Base-by-base conservation (phyloP, 2,888 invertebrate species). In the Silvanus unidentatus region DNA sequence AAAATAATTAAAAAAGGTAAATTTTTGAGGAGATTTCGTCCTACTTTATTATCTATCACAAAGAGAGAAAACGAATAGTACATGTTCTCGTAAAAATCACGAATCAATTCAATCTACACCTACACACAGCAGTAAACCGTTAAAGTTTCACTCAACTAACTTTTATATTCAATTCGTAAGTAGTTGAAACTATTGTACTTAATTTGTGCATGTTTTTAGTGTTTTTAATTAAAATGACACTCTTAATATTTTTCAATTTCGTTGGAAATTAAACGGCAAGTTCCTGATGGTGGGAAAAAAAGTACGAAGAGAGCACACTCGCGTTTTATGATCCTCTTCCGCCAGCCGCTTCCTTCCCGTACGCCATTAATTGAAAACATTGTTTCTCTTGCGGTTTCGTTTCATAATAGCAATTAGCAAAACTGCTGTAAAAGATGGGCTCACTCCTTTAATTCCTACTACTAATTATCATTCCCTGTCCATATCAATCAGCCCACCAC, bases 241-340 rank as follows among this genome's bases (percentile, higher is more conserved):
- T 65, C 66, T 67, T 67, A 66, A 69, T 68, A 69, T 68, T 68
- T 69, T 68, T 66, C 66, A 68, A 66, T 68, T 68, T 63, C 60
- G 60, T 54, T 61, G 59, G 62, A 62, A 68, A 68, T 69, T 66
- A 66, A 67, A 67, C 60, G 64, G 63, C 63, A 54, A 55, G 57
- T 60, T 57, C 55, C 54, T 49, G 50, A 52, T 32, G n/a, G 32
- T 22, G 32, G 13, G 32, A n/a, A 32, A 12, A 32, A 57, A 60
- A 62, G 59, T 62, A 62, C 55, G 55, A 49, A 32, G n/a, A 59
- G 58, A 57, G 60, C 59, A 59, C 64, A 62, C 60, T 63, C 62
- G 59, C 61, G 61, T 66, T 67, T 67, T 66, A 66, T 60, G 64
- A 63, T 58, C 52, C 41, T 44, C 39, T 38, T 40, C 58, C 53